A percentile compares a stretch with the other conserved stretches of the same genome.
phyloP scores from a whole-genome alignment of 2,888 invertebrate species.

The Odontocolon sp. region DNA sequence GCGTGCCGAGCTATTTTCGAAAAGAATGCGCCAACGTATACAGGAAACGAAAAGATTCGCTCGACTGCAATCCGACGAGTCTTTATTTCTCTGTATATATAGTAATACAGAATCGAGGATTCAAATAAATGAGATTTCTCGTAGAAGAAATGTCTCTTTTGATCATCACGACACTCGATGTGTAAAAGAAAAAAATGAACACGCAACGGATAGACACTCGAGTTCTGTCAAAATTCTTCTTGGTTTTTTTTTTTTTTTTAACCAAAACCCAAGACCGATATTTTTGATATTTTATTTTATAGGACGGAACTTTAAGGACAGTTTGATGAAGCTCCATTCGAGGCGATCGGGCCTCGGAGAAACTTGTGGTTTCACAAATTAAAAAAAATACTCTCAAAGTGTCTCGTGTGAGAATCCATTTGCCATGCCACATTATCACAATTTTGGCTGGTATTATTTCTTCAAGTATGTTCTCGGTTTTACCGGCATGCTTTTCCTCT shows the following conservation, averaged over 20 bases:
- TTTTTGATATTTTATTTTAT: background rate
- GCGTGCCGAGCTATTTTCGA: background rate
- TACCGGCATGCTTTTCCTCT: conserved; percentile 72
- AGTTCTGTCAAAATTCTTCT: background rate
- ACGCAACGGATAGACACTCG: background rate
- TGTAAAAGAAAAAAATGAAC: background rate
- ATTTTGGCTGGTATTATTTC: conserved; percentile 73
- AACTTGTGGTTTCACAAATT: conserved; percentile 20
- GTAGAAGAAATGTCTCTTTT: too few species aligned
- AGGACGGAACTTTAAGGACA: background rate
- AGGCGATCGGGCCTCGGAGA: conserved; percentile 33
- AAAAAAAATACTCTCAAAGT: background rate
- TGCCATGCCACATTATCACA: conserved; percentile 73
- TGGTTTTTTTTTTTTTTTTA: conserved; percentile 26
- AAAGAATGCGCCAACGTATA: background rate
- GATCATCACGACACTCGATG: background rate
- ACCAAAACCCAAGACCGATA: background rate
- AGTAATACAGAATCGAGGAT: background rate
- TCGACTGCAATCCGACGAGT: background rate
- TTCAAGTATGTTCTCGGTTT: conserved; percentile 75
- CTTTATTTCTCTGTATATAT: background rate
- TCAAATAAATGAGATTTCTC: too few species aligned
- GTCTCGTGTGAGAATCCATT: background rate
- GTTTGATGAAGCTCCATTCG: background rate
- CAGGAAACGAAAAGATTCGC: conserved; percentile 5